These are phyloP conservation scores for Hedya salicella DNA, from an alignment of 2,888 invertebrate species.

Conservation along the genomic window DNA sequence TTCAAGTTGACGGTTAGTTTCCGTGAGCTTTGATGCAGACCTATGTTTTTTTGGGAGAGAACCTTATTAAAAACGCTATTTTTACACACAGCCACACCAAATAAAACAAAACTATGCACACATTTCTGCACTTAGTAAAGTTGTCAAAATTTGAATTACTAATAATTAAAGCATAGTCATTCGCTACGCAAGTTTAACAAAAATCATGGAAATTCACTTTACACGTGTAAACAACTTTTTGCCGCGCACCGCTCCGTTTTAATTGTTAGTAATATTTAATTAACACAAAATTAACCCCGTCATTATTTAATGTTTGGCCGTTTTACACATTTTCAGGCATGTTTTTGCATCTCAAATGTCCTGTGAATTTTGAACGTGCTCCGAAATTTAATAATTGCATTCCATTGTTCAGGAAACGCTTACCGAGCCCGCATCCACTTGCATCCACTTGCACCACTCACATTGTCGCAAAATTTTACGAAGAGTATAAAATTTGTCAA, in stretches of 20 bases:
- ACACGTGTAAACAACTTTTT: neutral
- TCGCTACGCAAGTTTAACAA: neutral
- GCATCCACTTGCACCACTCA: no score
- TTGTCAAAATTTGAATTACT: no score
- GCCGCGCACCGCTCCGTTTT: neutral
- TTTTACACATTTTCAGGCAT: neutral
- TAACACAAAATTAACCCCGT: neutral
- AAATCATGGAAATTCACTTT: neutral
- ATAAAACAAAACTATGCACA: no score
- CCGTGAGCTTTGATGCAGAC: no score
- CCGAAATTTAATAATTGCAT: conserved; percentile 1
- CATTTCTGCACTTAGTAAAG: no score
- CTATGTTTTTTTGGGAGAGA: no score
- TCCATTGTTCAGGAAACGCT: neutral
- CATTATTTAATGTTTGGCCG: neutral
- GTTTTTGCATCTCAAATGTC: neutral
- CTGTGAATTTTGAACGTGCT: neutral
- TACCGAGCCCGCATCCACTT: no score
- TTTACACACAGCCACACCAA: no score
- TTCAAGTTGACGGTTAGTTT: no score
- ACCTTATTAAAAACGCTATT: no score
- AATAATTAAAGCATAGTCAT: neutral
- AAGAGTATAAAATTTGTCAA: no score
- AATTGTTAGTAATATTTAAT: neutral
- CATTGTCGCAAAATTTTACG: no score